These are phyloP conservation scores for Capra hircus DNA, from an alignment of 2,113 vertebrate species.

Conservation along the genomic window DNA sequence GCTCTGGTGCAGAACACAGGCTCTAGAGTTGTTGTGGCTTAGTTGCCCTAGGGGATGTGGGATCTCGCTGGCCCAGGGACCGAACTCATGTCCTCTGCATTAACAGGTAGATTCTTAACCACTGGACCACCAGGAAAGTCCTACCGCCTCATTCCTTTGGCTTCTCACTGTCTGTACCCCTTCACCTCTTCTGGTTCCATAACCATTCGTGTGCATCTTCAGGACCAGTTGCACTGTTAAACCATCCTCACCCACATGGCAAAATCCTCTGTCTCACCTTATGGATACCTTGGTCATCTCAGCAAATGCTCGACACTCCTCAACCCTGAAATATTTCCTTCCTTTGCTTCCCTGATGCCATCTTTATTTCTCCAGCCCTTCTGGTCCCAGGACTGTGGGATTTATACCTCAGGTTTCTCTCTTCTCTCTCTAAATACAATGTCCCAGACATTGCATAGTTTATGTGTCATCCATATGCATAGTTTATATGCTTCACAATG, in stretches of 20 bases:
- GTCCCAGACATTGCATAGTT: background rate
- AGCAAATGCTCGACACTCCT: background rate
- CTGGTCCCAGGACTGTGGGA: background rate
- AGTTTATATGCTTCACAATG: background rate
- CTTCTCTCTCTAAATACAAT: background rate
- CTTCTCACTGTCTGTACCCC: too few relatives aligned
- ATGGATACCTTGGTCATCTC: background rate
- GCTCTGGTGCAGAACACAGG: background rate
- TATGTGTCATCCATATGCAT: background rate
- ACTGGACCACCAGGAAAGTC: background rate
- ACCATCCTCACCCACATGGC: background rate
- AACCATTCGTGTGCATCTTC: fast-evolving
- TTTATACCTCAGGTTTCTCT: background rate
- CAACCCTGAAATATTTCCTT: background rate
- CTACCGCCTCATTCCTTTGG: background rate
- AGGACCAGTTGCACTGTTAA: background rate
- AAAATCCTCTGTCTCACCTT: background rate
- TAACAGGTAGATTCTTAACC: background rate
- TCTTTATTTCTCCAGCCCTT: background rate
- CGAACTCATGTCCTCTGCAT: background rate
- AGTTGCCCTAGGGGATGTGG: background rate
- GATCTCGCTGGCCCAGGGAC: background rate
- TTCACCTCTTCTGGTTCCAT: background rate
- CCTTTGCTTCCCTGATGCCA: background rate
- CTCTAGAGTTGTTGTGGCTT: background rate